Evolutionary conservation across 2,797 vertebrate species (phyloP).

Genomic region (Amniataba percoides): DNA sequence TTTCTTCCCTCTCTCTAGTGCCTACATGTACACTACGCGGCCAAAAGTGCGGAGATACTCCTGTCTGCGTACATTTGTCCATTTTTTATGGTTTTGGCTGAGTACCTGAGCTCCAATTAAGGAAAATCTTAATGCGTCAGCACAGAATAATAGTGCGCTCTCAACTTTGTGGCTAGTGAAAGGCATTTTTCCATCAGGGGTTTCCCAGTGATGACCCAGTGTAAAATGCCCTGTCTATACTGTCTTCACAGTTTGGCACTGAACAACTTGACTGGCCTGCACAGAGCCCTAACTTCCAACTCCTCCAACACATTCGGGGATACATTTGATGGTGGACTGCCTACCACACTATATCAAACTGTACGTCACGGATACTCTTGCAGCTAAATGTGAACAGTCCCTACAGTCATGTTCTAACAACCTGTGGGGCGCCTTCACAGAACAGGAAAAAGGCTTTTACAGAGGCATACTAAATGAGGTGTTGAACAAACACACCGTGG

Average conservation of each 20-base stretch:
- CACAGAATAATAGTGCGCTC: not conserved
- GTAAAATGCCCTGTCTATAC: not conserved
- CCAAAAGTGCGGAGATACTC: not conserved
- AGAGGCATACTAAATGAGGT: not conserved
- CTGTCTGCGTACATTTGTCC: not conserved
- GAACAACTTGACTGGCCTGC: not conserved
- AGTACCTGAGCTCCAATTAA: not conserved
- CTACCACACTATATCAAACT: not conserved
- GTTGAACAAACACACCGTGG: not conserved
- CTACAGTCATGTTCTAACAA: not conserved
- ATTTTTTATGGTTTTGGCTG: not conserved
- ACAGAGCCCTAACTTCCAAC: not conserved
- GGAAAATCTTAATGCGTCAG: not conserved
- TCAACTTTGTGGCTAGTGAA: not conserved
- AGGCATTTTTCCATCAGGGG: not conserved
- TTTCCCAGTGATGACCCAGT: not conserved
- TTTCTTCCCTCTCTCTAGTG: not conserved
- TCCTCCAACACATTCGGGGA: not conserved
- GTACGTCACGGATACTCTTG: too few species aligned
- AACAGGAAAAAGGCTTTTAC: not conserved
- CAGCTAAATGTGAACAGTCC: not conserved
- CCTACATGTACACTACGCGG: not conserved
- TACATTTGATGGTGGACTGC: not conserved
- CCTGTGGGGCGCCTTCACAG: not conserved
- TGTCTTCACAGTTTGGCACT: not conserved